phyloP scores from a whole-genome alignment of 2,113 vertebrate genomes.

The Pseudopodoces humilis region DNA sequence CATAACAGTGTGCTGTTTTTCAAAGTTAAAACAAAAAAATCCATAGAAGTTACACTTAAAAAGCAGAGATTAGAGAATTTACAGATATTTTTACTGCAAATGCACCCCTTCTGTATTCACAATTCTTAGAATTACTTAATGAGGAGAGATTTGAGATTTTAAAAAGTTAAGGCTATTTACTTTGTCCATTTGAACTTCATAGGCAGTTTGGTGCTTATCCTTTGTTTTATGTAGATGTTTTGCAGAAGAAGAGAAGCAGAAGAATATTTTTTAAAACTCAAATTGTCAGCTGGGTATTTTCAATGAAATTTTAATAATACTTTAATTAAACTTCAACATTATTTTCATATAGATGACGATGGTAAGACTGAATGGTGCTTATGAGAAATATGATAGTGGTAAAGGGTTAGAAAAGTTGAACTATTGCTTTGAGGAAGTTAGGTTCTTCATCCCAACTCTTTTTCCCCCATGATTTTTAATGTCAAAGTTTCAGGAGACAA shows the following conservation, averaged over 20 bases:
- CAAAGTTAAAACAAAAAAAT: background rate
- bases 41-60: background rate
- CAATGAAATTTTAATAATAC: background rate
- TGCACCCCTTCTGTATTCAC: background rate
- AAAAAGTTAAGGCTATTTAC: background rate
- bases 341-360: background rate
- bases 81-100: background rate
- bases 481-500: background rate
- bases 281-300: background rate
- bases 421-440: background rate
- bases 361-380: background rate
- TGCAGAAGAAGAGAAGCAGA: background rate
- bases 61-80: background rate
- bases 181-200: background rate
- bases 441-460: background rate
- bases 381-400: background rate
- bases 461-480: fast-evolving
- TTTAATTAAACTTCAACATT: background rate
- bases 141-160: background rate
- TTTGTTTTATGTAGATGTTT: background rate
- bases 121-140: background rate
- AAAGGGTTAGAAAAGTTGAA: background rate
- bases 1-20: background rate
- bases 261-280: background rate
- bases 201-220: background rate